Conservation (phyloP, 1,140 invertebrate genomes). For the Amphibalanus amphitrite region DNA sequence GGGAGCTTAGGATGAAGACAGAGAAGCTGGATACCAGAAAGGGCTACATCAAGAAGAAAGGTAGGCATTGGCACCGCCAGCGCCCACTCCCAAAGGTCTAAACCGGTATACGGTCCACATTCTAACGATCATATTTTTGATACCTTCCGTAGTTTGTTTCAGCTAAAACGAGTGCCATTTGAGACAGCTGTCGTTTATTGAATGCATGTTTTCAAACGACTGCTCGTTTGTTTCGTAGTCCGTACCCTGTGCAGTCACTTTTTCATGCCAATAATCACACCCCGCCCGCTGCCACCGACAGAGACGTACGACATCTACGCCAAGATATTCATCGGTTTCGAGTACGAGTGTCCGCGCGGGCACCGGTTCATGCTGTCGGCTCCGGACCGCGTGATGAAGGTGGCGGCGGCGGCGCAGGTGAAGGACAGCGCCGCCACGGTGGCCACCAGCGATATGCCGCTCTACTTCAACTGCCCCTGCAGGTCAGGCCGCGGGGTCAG, state of each 20-base stretch:
- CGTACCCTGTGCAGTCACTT: background rate
- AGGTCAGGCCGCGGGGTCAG: constrained; percentile 23
- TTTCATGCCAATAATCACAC: too few relatives aligned
- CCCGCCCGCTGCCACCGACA: constrained; percentile 9
- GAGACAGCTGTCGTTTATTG: too few relatives aligned
- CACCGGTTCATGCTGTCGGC: constrained; percentile 87
- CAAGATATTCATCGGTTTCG: constrained; percentile 88
- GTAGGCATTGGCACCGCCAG: too few relatives aligned
- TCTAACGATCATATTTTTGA: background rate
- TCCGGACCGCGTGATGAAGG: constrained; percentile 67
- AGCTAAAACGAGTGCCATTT: too few relatives aligned
- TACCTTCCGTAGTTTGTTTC: too few relatives aligned
- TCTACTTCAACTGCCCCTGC: constrained; percentile 78
- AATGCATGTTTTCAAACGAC: background rate
- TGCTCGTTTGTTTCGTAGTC: too few relatives aligned
- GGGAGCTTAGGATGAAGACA: constrained; percentile 67
- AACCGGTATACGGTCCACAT: constrained; percentile 11
- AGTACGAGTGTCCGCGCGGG: constrained; percentile 90
- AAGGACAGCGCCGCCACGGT: constrained; percentile 72
- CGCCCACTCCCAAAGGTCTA: constrained; percentile 12
- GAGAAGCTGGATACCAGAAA: constrained; percentile 12
- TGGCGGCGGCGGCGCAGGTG: constrained; percentile 49
- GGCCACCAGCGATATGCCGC: constrained; percentile 69
- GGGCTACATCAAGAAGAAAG: constrained; percentile 14
- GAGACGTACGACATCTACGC: constrained; percentile 48